Evolutionary conservation across 2,113 vertebrate genomes (phyloP), one percentile per base, ranked within the genome.

Genomic region (Xiphophorus hellerii): DNA sequence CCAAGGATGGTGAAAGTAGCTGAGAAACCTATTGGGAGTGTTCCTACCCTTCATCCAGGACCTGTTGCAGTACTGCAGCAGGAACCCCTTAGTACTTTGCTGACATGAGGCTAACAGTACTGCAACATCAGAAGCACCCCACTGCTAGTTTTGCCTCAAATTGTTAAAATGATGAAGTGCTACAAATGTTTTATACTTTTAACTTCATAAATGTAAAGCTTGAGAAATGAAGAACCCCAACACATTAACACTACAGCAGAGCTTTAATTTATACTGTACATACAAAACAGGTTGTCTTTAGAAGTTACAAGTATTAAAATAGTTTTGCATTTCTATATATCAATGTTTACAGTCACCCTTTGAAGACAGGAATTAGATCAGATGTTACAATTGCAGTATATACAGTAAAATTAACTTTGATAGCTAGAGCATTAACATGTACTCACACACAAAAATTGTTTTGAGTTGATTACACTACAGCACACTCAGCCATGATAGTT

Each of bases 241-340:
- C 73, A 67, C 54, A 79, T 79, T 77, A 82, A 82, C 82, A 76
- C 78, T 89, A 88, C 86, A 86, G 90, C 87, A 88, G 73, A 79
- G 76, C 86, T 93, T 93, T 92, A 89, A 92, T 92, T 91, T 89
- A 90, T 86, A 89, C 86, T 86, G 73, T 89, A 83, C 85, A 91
- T 92, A 93, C 76, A 93, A 92, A 94, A 93, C 92, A 93, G 75
- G 88, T 62, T 74, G 39, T 90, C 82, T 90, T 86, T 90, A 90
- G 83, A 89, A 87, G 73, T 91, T 90, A 88, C 80, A 82, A 82
- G 89, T 88, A 92, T 85, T 91, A 92, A 91, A 91, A 91, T 88
- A 93, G 84, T 73, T 92, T 90, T 90, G 83, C 84, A 89, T 93
- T 92, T 92, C 86, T 93, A 89, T 89, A 75, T 86, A 84, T 81